Conservation (phyloP, 2,797 vertebrate species). For the Sebastes kiyomatsui region DNA sequence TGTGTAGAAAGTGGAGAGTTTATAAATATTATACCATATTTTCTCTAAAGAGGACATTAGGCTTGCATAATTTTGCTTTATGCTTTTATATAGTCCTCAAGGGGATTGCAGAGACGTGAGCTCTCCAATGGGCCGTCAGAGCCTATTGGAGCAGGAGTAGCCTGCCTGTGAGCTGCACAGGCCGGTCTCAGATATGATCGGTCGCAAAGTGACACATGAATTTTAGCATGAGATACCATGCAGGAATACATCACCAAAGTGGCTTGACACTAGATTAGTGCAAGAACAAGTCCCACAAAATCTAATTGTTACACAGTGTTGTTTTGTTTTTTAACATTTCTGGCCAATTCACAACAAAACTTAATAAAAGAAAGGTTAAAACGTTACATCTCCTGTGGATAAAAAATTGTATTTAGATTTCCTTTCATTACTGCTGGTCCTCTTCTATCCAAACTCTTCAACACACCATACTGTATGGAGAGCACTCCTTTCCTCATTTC, state of each 20-base stretch:
- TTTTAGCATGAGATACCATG: slow-evolving; percentile 3
- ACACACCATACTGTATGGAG: background rate
- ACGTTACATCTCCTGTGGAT: background rate
- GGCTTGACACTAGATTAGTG: background rate
- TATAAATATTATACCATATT: slow-evolving; percentile 70
- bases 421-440: background rate
- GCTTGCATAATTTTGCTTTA: slow-evolving; percentile 41
- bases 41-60: slow-evolving; percentile 61
- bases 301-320: background rate
- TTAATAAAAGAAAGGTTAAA: background rate
- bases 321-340: too few relatives aligned
- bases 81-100: slow-evolving; percentile 32
- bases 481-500: background rate
- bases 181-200: background rate
- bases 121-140: background rate
- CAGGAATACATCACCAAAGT: background rate
- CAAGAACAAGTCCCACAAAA: background rate
- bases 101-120: slow-evolving; percentile 19
- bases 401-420: rapidly evolving
- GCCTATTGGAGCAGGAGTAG: background rate
- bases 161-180: background rate
- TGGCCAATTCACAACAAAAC: background rate
- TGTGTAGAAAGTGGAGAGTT: slow-evolving; percentile 39
- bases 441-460: background rate
- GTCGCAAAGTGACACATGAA: slow-evolving; percentile 31